A percentile compares a stretch with the other conserved stretches of the same genome.
Evolutionary conservation across 2,113 vertebrate genomes (phyloP).

Genomic region (Cynocephalus volans): DNA sequence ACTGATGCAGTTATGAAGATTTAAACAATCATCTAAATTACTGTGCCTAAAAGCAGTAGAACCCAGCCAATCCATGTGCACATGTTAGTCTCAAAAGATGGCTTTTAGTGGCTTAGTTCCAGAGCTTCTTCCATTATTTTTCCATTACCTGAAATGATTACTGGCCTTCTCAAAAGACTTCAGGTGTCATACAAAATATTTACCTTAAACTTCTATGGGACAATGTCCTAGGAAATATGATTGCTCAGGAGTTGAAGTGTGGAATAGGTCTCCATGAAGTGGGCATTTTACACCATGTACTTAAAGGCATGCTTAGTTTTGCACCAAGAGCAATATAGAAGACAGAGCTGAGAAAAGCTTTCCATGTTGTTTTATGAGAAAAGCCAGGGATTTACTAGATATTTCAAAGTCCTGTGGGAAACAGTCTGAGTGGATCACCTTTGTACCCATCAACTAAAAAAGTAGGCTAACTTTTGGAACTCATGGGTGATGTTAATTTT

Average conservation of each 20-base stretch:
- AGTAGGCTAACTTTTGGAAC: conserved; percentile 4
- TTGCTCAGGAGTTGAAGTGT: conserved; percentile 47
- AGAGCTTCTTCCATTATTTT: conserved; percentile 72
- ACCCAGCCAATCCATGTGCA: conserved; percentile 72
- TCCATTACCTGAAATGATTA: conserved; percentile 73
- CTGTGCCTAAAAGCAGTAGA: conserved; percentile 63
- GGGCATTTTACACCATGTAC: conserved; percentile 2
- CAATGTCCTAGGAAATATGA: conserved; percentile 56
- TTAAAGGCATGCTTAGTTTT: conserved; percentile 42
- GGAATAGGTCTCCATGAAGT: conserved; percentile 31
- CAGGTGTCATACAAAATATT: conserved; percentile 70
- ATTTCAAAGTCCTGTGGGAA: background rate
- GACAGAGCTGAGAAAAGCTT: conserved; percentile 50
- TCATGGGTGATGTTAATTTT: background rate
- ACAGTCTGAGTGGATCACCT: background rate
- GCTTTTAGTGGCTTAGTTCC: conserved; percentile 75
- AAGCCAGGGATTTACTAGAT: background rate
- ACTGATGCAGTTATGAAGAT: conserved; percentile 74
- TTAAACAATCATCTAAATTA: conserved; percentile 77
- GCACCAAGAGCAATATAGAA: conserved; percentile 37
- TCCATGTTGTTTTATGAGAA: conserved; percentile 51
- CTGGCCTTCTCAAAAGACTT: conserved; percentile 57
- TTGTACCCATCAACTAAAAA: conserved; percentile 19
- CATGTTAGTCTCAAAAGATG: conserved; percentile 71
- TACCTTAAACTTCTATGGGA: conserved; percentile 46